Percentiles rank a stretch among this genome's conserved stretches.
Evolutionary conservation across 2,797 vertebrate genomes (phyloP).

Genomic region (Rhincodon typus): DNA sequence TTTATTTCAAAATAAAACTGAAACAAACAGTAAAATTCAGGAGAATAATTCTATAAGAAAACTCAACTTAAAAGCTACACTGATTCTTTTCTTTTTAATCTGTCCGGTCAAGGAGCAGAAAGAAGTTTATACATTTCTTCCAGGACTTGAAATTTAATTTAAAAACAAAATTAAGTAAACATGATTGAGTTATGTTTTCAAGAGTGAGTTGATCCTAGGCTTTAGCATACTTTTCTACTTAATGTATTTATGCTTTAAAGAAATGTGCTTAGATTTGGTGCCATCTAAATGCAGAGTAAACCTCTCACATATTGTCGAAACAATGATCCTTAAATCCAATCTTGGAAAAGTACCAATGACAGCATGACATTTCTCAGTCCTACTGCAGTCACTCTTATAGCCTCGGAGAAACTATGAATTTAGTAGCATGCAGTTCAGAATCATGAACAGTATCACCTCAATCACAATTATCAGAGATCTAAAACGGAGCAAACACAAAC

Average conservation of each 20-base stretch:
- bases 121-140: neutral
- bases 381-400: neutral
- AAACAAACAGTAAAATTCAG: slow-evolving; percentile 11
- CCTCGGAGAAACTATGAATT: neutral
- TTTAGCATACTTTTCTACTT: neutral
- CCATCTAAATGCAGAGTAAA: neutral
- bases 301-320: neutral
- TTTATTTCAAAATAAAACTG: neutral
- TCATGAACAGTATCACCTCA: neutral
- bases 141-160: slow-evolving; percentile 2
- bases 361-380: neutral
- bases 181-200: neutral
- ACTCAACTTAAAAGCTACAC: neutral
- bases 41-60: neutral
- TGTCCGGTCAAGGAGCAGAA: neutral
- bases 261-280: neutral
- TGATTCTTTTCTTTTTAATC: slow-evolving; percentile 15
- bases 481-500: neutral
- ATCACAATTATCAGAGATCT: neutral
- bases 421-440: neutral
- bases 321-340: neutral
- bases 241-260: neutral
- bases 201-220: neutral
- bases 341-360: neutral
- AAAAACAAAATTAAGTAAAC: neutral